Conservation (phyloP, 92 coral and sea anemone genomes). For the Epizoanthus stellaris region DNA sequence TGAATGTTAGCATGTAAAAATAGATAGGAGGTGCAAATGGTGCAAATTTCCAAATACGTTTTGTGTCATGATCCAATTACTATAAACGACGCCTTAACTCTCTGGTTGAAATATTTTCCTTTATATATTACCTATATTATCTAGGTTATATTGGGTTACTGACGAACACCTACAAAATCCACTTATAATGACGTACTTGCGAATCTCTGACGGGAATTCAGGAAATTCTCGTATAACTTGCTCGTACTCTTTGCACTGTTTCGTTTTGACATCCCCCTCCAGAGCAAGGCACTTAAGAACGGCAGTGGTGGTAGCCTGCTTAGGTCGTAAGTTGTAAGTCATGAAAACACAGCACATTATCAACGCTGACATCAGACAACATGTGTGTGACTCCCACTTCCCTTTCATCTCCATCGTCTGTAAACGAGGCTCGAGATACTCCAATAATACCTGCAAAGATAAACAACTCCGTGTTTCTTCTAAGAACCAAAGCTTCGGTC, state of each 20-base stretch:
- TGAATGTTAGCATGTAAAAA: no score
- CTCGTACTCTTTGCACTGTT: conserved; percentile 11
- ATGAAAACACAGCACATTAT: conserved; percentile 16
- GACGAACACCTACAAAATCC: no score
- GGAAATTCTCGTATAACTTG: conserved; percentile 10
- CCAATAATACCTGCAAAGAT: conserved; percentile 1
- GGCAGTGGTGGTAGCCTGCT: conserved; percentile 4
- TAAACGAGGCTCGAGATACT: conserved; percentile 26
- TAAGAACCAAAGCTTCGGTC: no score
- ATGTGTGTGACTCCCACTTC: conserved; percentile 12
- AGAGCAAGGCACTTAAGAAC: conserved; percentile 24
- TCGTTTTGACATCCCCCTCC: conserved; percentile 13
- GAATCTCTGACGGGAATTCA: not conserved
- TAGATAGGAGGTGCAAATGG: no score
- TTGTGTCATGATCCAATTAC: no score
- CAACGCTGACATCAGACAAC: conserved; percentile 25
- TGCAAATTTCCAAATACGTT: no score
- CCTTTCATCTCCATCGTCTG: conserved; percentile 15
- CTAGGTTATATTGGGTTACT: no score
- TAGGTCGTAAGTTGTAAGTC: not conserved
- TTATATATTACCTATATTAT: no score
- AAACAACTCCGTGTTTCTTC: no score
- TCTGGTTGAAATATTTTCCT: no score
- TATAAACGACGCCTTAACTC: no score
- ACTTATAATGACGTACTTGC: not conserved